These are phyloP conservation scores for Phrynocephalus forsythii DNA, from an alignment of 2,797 vertebrate genomes.

Conservation along the genomic window DNA sequence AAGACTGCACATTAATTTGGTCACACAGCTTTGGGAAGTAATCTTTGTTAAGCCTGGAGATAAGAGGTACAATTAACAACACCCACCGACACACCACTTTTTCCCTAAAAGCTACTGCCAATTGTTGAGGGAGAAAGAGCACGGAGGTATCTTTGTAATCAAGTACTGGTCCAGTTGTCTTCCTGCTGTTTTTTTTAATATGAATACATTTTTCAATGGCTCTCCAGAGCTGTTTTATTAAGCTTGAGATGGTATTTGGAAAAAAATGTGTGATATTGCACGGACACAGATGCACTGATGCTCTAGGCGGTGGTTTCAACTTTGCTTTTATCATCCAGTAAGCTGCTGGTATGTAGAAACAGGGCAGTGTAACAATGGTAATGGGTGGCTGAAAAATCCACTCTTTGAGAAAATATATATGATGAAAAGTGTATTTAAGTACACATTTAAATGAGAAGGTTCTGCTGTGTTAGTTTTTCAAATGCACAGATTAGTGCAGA, in stretches of 20 bases:
- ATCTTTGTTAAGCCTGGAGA: constrained; percentile 67
- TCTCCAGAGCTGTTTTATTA: constrained; percentile 50
- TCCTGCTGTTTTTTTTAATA: constrained; percentile 43
- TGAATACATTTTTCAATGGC: constrained; percentile 12
- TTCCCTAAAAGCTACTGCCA: constrained; percentile 57
- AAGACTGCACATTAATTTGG: constrained; percentile 68
- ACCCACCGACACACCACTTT: constrained; percentile 9
- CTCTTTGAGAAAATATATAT: background rate
- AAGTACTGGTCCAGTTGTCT: constrained; percentile 44
- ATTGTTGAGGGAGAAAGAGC: constrained; percentile 46
- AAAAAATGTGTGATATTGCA: constrained; percentile 35
- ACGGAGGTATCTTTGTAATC: constrained; percentile 41
- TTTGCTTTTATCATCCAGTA: constrained; percentile 16
- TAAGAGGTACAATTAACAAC: constrained; percentile 53
- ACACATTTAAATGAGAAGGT: background rate
- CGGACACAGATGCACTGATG: constrained; percentile 28
- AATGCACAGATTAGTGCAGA: background rate
- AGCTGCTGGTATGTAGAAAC: constrained; percentile 4
- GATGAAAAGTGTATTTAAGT: background rate
- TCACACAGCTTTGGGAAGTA: constrained; percentile 67
- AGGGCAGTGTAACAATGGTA: background rate
- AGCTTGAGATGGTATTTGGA: constrained; percentile 41
- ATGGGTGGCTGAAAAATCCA: background rate
- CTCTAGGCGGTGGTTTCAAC: constrained; percentile 43
- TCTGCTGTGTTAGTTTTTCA: background rate